These are phyloP conservation scores for Pantherophis vulpinus DNA, from an alignment of 2,797 vertebrate genomes.

Conservation along the genomic window DNA sequence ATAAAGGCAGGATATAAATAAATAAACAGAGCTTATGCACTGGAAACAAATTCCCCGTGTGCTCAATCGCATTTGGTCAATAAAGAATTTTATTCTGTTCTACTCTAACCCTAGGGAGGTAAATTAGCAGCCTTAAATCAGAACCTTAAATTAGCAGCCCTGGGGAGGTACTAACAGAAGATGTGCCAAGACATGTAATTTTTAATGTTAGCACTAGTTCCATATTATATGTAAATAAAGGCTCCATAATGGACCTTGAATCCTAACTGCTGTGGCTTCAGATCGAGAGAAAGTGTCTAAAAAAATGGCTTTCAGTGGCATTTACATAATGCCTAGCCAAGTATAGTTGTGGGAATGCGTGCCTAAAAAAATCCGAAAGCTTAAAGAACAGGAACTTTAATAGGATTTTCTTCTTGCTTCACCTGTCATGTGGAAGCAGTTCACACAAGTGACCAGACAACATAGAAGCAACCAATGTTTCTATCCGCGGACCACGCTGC, in stretches of 20 bases:
- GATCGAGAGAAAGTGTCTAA: background rate
- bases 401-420: background rate
- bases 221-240: background rate
- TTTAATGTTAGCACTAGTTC: background rate
- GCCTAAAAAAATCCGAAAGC: background rate
- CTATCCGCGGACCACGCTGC: background rate
- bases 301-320: background rate
- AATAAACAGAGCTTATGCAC: background rate
- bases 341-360: background rate
- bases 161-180: background rate
- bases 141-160: background rate
- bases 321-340: background rate
- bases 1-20: background rate
- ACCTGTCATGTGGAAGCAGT: background rate
- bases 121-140: background rate
- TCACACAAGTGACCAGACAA: too few species aligned
- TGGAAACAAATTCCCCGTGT: too few species aligned
- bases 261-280: background rate
- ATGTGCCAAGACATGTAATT: background rate
- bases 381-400: background rate
- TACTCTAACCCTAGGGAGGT: background rate
- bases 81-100: too few species aligned
- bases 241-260: background rate
- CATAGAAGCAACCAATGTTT: background rate
- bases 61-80: too few species aligned